Conservation (phyloP, 1,140 invertebrate species). For the Planococcus citri region DNA sequence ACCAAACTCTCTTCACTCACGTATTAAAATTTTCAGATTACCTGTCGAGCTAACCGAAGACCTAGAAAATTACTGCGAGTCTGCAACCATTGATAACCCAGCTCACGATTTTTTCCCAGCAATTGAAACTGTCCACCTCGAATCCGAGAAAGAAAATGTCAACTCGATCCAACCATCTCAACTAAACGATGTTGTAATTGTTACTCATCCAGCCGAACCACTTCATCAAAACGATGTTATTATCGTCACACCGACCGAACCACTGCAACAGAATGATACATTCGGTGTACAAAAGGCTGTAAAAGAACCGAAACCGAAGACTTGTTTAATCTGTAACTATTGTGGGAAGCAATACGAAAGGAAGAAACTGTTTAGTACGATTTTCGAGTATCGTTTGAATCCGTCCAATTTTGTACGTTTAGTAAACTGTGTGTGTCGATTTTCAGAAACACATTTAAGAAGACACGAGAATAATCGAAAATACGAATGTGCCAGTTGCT, state of each 20-base stretch:
- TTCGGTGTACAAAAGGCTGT: background rate
- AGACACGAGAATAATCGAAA: background rate
- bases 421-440: background rate
- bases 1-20: background rate
- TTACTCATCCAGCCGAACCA: too few species aligned
- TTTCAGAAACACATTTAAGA: background rate
- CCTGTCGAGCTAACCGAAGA: background rate
- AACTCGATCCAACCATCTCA: too few species aligned
- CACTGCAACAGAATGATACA: background rate
- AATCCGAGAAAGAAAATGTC: background rate
- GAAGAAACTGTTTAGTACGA: background rate
- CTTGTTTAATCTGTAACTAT: background rate
- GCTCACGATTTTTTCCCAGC: background rate
- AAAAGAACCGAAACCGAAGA: background rate
- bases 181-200: too few species aligned
- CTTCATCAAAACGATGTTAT: too few species aligned
- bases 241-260: too few species aligned
- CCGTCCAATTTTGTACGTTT: background rate
- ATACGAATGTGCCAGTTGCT: background rate
- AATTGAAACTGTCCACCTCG: background rate
- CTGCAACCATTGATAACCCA: background rate
- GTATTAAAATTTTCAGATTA: constrained; percentile 7
- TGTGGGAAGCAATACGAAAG: background rate
- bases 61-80: background rate
- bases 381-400: background rate